These are phyloP conservation scores for Tachina grossa DNA, from an alignment of 2,888 invertebrate genomes.

Conservation along the genomic window DNA sequence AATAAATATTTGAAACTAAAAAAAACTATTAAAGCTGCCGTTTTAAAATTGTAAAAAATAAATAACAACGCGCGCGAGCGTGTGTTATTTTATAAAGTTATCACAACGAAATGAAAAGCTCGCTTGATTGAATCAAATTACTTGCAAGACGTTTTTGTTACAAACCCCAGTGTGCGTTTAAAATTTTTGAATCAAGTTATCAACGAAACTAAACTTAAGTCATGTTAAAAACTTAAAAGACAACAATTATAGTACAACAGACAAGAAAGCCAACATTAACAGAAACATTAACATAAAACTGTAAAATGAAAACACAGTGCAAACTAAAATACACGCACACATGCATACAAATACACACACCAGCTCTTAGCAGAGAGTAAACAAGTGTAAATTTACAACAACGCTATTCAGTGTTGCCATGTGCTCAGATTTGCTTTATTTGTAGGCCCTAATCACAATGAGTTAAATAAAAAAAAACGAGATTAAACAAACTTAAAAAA, in stretches of 20 bases:
- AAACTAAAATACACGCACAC: constrained; percentile 15
- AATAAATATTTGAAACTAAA: constrained; percentile 11
- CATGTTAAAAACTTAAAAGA: constrained; percentile 56
- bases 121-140: constrained; percentile 81
- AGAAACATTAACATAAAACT: constrained; percentile 35
- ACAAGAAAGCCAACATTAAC: constrained; percentile 42
- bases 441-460: no score
- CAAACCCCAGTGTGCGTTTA: constrained; percentile 75
- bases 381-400: constrained; percentile 56
- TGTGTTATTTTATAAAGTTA: constrained; percentile 80
- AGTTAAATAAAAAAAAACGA: no score
- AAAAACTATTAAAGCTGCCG: neutral
- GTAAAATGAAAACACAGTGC: constrained; percentile 33
- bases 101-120: constrained; percentile 83
- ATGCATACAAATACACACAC: neutral
- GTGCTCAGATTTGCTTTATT: no score
- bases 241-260: constrained; percentile 19
- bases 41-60: neutral
- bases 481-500: no score
- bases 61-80: constrained; percentile 76
- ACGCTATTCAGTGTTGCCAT: constrained; percentile 46
- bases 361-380: constrained; percentile 9
- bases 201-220: constrained; percentile 63
- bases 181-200: constrained; percentile 72
- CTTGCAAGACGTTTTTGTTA: constrained; percentile 81